A percentile compares a stretch with the other conserved stretches of the same genome.
These are phyloP conservation scores for Hypena proboscidalis DNA, from an alignment of 2,888 invertebrate species.

Conservation along the genomic window DNA sequence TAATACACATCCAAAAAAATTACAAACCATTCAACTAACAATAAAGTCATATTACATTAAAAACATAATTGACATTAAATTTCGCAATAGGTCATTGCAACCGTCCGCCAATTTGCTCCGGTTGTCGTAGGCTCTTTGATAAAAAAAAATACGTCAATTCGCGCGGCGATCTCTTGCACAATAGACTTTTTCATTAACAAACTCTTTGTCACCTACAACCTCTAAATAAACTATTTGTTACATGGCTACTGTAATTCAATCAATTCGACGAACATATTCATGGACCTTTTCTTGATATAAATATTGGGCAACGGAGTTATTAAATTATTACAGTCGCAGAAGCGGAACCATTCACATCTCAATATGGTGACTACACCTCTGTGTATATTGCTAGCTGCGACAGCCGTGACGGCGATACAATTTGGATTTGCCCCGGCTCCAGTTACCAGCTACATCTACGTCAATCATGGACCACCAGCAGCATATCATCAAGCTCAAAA, in stretches of 20 bases:
- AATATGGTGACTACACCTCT: constrained; percentile 65
- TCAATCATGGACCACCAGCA: constrained; percentile 69
- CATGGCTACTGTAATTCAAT: constrained; percentile 75
- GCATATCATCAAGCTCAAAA: constrained; percentile 59
- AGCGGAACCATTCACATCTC: constrained; percentile 66
- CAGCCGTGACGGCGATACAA: constrained; percentile 63
- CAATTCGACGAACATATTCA: constrained; percentile 59
- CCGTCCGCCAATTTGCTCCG: constrained; percentile 22
- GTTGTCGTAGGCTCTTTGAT: constrained; percentile 45
- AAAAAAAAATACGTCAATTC: constrained; percentile 59
- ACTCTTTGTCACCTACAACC: constrained; percentile 79
- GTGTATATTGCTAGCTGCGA: constrained; percentile 57
- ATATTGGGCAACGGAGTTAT: constrained; percentile 78
- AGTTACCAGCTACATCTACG: constrained; percentile 83
- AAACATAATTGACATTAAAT: constrained; percentile 13
- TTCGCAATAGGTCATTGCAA: constrained; percentile 38
- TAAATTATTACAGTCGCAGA: constrained; percentile 73
- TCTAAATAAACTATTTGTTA: constrained; percentile 78
- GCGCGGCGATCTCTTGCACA: constrained; percentile 66
- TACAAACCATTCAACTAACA: no score
- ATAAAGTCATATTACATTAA: no score
- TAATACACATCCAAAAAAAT: no score
- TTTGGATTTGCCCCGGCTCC: constrained; percentile 74
- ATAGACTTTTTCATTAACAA: constrained; percentile 70
- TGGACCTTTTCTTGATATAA: constrained; percentile 79